A percentile compares a stretch with the other conserved stretches of the same genome.
Evolutionary conservation across 2,113 vertebrate genomes (phyloP).

Genomic region (Stercorarius parasiticus): DNA sequence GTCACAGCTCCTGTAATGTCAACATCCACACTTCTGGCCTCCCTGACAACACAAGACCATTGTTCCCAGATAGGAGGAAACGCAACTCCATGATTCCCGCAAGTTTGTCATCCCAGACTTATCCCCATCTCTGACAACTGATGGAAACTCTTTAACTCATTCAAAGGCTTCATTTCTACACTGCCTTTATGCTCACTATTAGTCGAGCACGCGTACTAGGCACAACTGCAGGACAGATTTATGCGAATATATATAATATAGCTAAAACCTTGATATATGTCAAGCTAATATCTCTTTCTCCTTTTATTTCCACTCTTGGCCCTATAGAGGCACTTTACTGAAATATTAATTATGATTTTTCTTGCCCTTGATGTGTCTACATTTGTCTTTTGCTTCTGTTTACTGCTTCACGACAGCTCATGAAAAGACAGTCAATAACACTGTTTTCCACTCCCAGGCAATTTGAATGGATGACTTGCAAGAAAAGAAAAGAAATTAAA

Average conservation of each 20-base stretch:
- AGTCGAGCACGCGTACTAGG: background rate
- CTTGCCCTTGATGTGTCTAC: background rate
- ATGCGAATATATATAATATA: background rate
- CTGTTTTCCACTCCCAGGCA: background rate
- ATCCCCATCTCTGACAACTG: background rate
- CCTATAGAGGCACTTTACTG: slow-evolving; percentile 18
- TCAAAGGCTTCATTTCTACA: background rate
- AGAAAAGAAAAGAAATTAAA: background rate
- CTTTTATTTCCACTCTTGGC: background rate
- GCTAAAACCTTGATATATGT: background rate
- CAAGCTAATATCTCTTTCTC: background rate
- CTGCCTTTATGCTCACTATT: background rate
- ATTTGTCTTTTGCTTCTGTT: slow-evolving; percentile 50
- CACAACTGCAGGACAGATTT: background rate
- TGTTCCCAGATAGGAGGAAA: background rate
- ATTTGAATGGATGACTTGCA: background rate
- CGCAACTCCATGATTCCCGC: background rate
- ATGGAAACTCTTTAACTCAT: background rate
- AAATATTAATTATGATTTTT: slow-evolving; percentile 65
- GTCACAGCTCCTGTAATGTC: background rate
- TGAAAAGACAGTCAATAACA: slow-evolving; percentile 7
- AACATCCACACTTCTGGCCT: background rate
- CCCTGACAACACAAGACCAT: background rate
- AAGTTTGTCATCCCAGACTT: background rate
- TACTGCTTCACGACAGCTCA: slow-evolving; percentile 5